phyloP scores from a whole-genome alignment of 1,140 invertebrate genomes.

The Drosophila bocqueti region DNA sequence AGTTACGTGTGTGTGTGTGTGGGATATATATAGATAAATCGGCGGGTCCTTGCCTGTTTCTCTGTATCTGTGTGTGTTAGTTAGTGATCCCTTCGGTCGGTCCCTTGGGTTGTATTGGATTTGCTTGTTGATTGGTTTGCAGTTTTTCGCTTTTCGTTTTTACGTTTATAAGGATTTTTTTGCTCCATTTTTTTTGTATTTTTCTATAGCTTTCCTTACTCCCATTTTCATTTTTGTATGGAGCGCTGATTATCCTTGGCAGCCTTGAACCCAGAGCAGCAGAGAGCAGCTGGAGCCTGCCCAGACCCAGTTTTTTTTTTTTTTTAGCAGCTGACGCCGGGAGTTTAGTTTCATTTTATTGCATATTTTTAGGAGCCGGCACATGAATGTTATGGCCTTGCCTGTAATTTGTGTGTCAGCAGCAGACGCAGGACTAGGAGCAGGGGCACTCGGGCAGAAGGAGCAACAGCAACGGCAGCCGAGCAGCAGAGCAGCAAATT shows the following conservation, averaged over 20 bases:
- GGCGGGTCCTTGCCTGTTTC: constrained; percentile 19
- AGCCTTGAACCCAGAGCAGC: not conserved
- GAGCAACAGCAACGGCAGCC: constrained; percentile 44
- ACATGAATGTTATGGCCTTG: constrained; percentile 72
- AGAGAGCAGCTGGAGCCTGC: not conserved
- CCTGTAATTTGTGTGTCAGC: constrained; percentile 77
- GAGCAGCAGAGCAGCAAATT: constrained; percentile 73
- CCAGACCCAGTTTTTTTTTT: not conserved
- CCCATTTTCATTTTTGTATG: constrained; percentile 45
- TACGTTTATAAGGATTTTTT: not conserved
- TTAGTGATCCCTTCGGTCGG: constrained; percentile 52
- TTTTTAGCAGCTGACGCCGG: constrained; percentile 52
- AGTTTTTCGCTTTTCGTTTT: constrained; percentile 39
- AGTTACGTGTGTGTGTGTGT: constrained; percentile 10
- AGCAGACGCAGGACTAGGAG: constrained; percentile 22
- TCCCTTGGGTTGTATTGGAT: constrained; percentile 76
- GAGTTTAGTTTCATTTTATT: constrained; percentile 72
- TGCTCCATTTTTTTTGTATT: not conserved
- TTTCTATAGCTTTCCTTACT: not conserved
- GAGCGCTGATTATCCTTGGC: constrained; percentile 48
- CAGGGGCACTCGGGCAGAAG: constrained; percentile 20
- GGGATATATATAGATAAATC: constrained; percentile 2
- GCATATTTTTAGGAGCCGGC: constrained; percentile 73
- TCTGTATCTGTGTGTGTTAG: constrained; percentile 46
- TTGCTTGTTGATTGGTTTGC: constrained; percentile 81